phyloP scores from a whole-genome alignment of 92 coral and sea anemone species.

The Pocillopora grandis region DNA sequence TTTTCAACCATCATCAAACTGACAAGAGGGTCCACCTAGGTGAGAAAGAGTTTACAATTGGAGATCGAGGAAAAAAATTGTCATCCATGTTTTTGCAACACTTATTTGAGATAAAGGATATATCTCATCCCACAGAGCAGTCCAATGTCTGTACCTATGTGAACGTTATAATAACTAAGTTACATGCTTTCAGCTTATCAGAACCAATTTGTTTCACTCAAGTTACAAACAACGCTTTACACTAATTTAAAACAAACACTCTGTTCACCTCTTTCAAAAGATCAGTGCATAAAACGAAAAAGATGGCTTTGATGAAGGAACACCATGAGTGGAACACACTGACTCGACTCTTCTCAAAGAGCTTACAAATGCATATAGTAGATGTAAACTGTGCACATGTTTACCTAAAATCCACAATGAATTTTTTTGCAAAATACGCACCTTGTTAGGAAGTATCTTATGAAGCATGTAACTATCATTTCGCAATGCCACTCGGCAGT shows the following conservation, averaged over 20 bases:
- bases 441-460: constrained; percentile 98
- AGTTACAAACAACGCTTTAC: too few relatives aligned
- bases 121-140: too few relatives aligned
- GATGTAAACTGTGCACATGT: neutral
- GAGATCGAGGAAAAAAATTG: neutral
- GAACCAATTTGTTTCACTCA: too few relatives aligned
- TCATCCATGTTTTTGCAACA: too few relatives aligned
- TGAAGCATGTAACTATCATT: constrained; percentile 98
- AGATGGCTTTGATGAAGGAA: neutral
- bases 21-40: constrained; percentile 95
- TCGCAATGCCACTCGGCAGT: constrained; percentile 97
- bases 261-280: too few relatives aligned
- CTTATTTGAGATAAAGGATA: too few relatives aligned
- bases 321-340: neutral
- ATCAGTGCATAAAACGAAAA: neutral
- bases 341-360: too few relatives aligned
- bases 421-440: constrained; percentile 12
- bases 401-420: neutral
- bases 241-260: too few relatives aligned
- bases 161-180: too few relatives aligned
- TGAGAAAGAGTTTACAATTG: neutral
- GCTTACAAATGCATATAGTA: too few relatives aligned
- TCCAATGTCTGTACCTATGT: too few relatives aligned
- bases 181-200: too few relatives aligned
- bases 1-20: constrained; percentile 99